Conservation (phyloP, 2,888 invertebrate species). For the Steromphala cineraria region DNA sequence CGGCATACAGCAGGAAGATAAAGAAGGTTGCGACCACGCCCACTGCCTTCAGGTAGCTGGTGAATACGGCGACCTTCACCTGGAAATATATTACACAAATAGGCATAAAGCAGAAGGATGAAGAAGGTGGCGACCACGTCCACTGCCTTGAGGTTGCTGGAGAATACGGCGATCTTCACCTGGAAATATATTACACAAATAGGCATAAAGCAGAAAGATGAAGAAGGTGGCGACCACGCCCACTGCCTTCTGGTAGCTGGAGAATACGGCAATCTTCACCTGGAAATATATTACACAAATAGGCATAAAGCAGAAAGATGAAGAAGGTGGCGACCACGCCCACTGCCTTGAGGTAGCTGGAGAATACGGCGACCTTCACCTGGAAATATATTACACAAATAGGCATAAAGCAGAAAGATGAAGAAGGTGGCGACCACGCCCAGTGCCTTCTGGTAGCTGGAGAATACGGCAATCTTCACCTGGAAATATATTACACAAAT, state of each 20-base stretch:
- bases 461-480: too few relatives aligned
- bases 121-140: constrained; percentile 79
- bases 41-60: constrained; percentile 89
- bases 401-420: background rate
- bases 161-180: constrained; percentile 92
- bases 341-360: constrained; percentile 89
- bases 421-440: background rate
- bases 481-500: too few relatives aligned
- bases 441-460: too few relatives aligned
- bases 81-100: too few relatives aligned
- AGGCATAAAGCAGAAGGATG: background rate
- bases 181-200: too few relatives aligned
- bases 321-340: constrained; percentile 79
- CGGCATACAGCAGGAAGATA: constrained; percentile 80
- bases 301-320: background rate
- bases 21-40: constrained; percentile 84
- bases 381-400: too few relatives aligned
- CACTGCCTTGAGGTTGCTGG: constrained; percentile 89
- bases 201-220: background rate
- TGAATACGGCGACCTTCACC: constrained; percentile 92
- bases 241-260: constrained; percentile 89
- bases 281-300: too few relatives aligned
- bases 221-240: constrained; percentile 79
- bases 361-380: constrained; percentile 92
- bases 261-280: constrained; percentile 92